Base-by-base conservation (phyloP, 2,888 invertebrate genomes). In the Coelinius sp. region DNA sequence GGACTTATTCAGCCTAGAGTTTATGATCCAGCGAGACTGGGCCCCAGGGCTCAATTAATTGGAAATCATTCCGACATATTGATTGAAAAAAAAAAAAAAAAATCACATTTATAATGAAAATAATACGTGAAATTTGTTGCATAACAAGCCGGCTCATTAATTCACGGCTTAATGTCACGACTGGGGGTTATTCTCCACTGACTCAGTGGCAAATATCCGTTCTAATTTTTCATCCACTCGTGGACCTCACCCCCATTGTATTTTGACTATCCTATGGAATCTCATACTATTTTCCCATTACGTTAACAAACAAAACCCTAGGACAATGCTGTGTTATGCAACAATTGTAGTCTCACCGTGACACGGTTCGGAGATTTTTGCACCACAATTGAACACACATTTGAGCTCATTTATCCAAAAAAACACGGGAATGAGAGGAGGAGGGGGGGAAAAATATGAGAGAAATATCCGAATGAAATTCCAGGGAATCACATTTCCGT, bases 341-440 rank as follows among this genome's bases (percentile, higher is more conserved):
- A 84, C 67, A 59, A 44, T 44, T 41, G 59, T 14, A 59, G 41
- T 41, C n/a, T 59, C 56, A 12, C 41, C 63, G 24, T 59, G 75
- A 65, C 46, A 82, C 82, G 84, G 82, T 80, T 74, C 77, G 74
- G 31, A 76, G 76, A 67, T 71, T 81, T 80, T 82, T 80, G 68
- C 73, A 63, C 38, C 71, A 64, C 67, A 68, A 59, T 68, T 68
- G 64, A 44, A 38, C 59, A 65, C 65, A 62, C 59, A 52, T 25
- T 63, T 63, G 24, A 22, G 24, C 52, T 14, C 1, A 8, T 22
- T 44, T 31, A n/a, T 17, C 12, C 46, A n/a, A 14, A 56, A 63
- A 67, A 62, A 22, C 14, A 20, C n/a, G 46, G 44, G 17, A 59
- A 31, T 20, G 59, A 59, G 20, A 35, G 20, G 14, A 35, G 56